Evolutionary conservation across 1,140 invertebrate species (phyloP).

Genomic region (Dinoponera quadriceps): DNA sequence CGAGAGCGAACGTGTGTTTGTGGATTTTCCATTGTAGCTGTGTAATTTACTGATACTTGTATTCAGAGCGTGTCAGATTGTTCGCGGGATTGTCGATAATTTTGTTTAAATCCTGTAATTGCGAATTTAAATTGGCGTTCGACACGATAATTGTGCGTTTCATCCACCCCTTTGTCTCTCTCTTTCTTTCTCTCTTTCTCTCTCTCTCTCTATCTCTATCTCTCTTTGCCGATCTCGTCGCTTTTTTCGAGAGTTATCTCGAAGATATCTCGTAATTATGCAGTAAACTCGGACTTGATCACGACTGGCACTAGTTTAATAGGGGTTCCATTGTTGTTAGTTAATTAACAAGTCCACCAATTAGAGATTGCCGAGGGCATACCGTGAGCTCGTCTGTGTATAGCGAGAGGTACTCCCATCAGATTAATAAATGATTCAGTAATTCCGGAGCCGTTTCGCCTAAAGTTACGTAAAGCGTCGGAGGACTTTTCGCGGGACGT

Average conservation of each 20-base stretch:
- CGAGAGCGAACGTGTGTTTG: slow-evolving; percentile 20
- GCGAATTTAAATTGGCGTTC: slow-evolving; percentile 54
- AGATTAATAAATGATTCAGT: slow-evolving; percentile 71
- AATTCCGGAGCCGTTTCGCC: not conserved
- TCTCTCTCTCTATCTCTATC: no score
- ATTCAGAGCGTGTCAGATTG: slow-evolving; percentile 47
- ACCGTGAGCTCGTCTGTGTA: slow-evolving; percentile 6
- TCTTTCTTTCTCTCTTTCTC: no score
- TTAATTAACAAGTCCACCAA: slow-evolving; percentile 70
- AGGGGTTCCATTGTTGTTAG: slow-evolving; percentile 64
- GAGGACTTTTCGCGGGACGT: slow-evolving; percentile 51
- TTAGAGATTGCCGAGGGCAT: slow-evolving; percentile 47
- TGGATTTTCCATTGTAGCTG: slow-evolving; percentile 10
- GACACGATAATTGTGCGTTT: slow-evolving; percentile 65
- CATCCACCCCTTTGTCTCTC: not conserved
- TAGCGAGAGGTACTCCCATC: slow-evolving; percentile 52
- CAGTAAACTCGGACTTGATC: slow-evolving; percentile 21
- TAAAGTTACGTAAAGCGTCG: slow-evolving; percentile 61
- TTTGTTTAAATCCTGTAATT: slow-evolving; percentile 55
- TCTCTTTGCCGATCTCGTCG: slow-evolving; percentile 9
- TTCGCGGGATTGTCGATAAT: slow-evolving; percentile 50
- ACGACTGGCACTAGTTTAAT: not conserved
- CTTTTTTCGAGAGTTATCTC: slow-evolving; percentile 45
- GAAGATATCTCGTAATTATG: not conserved
- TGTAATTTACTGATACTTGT: slow-evolving; percentile 51